These are phyloP conservation scores for Latrodectus geometricus DNA, from an alignment of 1,140 invertebrate species.

Conservation along the genomic window DNA sequence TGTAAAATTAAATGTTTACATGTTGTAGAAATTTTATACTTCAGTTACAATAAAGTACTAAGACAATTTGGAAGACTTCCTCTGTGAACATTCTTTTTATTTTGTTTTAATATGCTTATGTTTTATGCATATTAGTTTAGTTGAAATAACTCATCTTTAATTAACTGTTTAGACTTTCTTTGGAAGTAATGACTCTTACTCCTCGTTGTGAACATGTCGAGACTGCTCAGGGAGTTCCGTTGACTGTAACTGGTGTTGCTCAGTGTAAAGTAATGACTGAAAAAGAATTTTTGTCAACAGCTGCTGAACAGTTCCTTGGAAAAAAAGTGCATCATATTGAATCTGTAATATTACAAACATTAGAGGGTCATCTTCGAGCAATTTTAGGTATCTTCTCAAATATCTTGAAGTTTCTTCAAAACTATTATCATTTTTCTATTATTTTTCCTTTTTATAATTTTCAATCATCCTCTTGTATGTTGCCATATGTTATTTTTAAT, in stretches of 20 bases:
- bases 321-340: constrained; percentile 92
- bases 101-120: no score
- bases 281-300: constrained; percentile 90
- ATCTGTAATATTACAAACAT: constrained; percentile 77
- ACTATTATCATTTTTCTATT: no score
- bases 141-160: neutral
- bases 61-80: no score
- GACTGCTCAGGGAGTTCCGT: constrained; percentile 92
- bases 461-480: no score
- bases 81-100: no score
- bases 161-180: constrained; percentile 67
- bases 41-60: no score
- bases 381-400: constrained; percentile 79
- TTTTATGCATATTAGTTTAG: neutral
- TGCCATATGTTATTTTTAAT: no score
- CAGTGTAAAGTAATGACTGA: constrained; percentile 95
- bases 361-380: constrained; percentile 94
- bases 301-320: constrained; percentile 97
- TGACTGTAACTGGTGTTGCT: constrained; percentile 95
- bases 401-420: no score
- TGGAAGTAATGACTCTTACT: constrained; percentile 93
- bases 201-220: constrained; percentile 96
- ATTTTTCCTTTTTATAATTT: no score
- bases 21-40: no score
- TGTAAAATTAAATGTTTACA: no score